These are phyloP conservation scores for Eptesicus fuscus DNA, from an alignment of 2,113 vertebrate species.

Conservation along the genomic window DNA sequence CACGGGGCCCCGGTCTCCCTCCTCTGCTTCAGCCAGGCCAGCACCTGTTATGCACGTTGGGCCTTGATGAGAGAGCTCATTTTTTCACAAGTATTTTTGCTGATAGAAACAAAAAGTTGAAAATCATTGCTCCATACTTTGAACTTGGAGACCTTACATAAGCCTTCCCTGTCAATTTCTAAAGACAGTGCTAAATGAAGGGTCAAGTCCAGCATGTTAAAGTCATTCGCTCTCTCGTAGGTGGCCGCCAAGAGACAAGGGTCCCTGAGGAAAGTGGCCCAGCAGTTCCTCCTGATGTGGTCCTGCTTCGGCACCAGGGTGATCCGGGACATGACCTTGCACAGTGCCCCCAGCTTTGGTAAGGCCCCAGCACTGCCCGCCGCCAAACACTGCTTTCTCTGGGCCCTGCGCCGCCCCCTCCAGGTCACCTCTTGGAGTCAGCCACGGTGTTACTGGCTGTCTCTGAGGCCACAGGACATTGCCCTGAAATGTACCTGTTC, in stretches of 20 bases:
- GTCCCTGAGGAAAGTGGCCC: conserved; percentile 95
- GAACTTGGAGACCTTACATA: neutral
- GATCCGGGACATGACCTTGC: conserved; percentile 99
- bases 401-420: neutral
- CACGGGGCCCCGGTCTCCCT: neutral
- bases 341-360: conserved; percentile 99
- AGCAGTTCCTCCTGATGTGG: conserved; percentile 99
- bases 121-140: neutral
- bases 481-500: neutral
- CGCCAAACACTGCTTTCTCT: neutral
- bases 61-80: neutral
- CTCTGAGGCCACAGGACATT: neutral
- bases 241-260: conserved; percentile 96
- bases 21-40: neutral
- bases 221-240: conserved; percentile 82
- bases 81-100: neutral
- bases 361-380: conserved; percentile 69
- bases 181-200: neutral
- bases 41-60: neutral
- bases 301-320: conserved; percentile 99
- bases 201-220: neutral
- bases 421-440: neutral
- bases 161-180: neutral
- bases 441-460: neutral
- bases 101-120: neutral